Evolutionary conservation across 2,888 invertebrate genomes (phyloP), one percentile per base, ranked within the genome.

Genomic region (Erebia aethiops): DNA sequence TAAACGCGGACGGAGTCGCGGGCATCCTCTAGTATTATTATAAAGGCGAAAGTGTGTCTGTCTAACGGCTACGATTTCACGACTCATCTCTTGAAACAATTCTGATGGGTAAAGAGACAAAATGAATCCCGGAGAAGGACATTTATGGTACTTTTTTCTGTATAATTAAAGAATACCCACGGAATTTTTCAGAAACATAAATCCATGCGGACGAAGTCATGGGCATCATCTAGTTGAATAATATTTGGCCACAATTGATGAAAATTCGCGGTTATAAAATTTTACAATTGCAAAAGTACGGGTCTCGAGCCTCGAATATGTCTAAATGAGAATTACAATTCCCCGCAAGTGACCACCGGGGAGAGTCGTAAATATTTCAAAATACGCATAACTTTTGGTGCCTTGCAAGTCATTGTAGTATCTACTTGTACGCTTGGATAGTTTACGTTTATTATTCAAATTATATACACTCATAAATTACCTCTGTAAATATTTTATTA

Each of bases 241-340:
- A 77, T 80, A 78, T 81, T 80, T 78, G 75, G 76, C 75, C 75
- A 77, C 82, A 84, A 89, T 85, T 84, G 85, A 85, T 80, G 81
- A 82, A 87, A 90, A 90, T 89, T 83, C 77, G 74, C 81, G 86
- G 88, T 88, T 82, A 88, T 90, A 90, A 90, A 89, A 87, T 83
- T 90, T 89, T 88, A 90, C 86, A 86, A 82, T 84, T 76, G 79
- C 76, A 79, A 80, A 79, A 82, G 77, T 76, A 78, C 74, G 74
- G 75, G 71, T 70, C 62, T 52, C 74, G 66, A 66, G 70, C 43
- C 46, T 67, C 66, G 67, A 70, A 69, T 75, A 51, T 69, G 72
- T 69, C 68, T 61, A 75, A 77, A 76, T 74, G 74, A 72, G 72
- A 72, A 72, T 72, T 74, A 71, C 75, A 72, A 77, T 74, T 70